Percentiles rank a stretch among this genome's conserved stretches.
Conservation (phyloP, 2,797 vertebrate species). For the Vespertilio murinus region DNA sequence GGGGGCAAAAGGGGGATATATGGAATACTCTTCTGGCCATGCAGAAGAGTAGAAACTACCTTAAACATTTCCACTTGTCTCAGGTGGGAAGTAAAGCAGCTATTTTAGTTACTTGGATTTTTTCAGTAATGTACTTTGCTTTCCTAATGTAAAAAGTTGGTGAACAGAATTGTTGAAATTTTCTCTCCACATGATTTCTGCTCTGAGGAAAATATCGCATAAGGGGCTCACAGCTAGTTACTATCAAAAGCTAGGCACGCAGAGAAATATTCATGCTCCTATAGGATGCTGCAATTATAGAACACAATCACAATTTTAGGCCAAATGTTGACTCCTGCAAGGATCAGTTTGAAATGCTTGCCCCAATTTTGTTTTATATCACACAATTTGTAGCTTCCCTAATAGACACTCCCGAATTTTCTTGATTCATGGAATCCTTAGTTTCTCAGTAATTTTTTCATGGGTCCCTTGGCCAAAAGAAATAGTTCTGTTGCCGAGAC, state of each 20-base stretch:
- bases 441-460: conserved; percentile 29
- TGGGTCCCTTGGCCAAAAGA: background rate
- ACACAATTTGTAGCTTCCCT: background rate
- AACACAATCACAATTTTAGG: conserved; percentile 61
- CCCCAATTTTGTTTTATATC: conserved; percentile 13
- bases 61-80: background rate
- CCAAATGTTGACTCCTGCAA: conserved; percentile 57
- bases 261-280: conserved; percentile 72
- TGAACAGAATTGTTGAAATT: conserved; percentile 59
- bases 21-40: background rate
- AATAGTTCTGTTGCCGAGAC: background rate
- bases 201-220: conserved; percentile 69
- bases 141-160: conserved; percentile 34
- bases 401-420: conserved; percentile 14
- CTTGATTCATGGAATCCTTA: background rate
- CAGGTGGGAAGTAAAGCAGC: background rate
- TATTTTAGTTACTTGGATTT: conserved; percentile 28
- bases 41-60: background rate
- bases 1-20: no score
- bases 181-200: conserved; percentile 67
- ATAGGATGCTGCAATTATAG: conserved; percentile 50
- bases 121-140: conserved; percentile 36
- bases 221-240: conserved; percentile 73
- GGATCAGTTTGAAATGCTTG: conserved; percentile 46
- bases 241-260: conserved; percentile 72